Conservation (phyloP, 2,113 vertebrate species). For the Antennarius striatus region DNA sequence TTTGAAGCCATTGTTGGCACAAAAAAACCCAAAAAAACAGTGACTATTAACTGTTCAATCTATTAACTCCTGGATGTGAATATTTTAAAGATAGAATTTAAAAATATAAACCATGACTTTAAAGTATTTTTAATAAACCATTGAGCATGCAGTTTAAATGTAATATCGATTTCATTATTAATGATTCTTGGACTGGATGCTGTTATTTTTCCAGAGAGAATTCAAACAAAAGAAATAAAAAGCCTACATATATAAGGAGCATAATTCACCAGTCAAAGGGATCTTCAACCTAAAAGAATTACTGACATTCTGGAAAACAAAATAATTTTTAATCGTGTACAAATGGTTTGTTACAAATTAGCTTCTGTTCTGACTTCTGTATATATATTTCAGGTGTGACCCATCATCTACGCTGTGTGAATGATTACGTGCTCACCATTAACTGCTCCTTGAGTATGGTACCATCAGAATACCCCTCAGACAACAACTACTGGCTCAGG, state of each 20-base stretch:
- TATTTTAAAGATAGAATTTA: too few species aligned
- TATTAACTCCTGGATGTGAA: too few species aligned
- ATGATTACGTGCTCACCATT: conserved; percentile 64
- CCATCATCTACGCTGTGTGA: conserved; percentile 54
- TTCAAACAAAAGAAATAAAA: neutral
- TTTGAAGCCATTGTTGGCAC: too few species aligned
- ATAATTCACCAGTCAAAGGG: neutral
- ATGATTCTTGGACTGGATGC: too few species aligned
- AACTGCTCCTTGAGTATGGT: conserved; percentile 60
- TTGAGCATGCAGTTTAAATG: too few species aligned
- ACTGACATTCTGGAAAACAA: too few species aligned
- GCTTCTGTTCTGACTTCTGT: neutral
- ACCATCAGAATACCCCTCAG: neutral
- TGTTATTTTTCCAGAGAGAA: too few species aligned
- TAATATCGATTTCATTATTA: too few species aligned
- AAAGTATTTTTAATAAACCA: too few species aligned
- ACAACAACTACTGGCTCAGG: conserved; percentile 39
- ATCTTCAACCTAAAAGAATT: neutral
- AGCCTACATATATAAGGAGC: neutral
- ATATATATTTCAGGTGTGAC: conserved; percentile 22
- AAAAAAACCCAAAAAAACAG: too few species aligned
- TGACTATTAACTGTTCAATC: too few species aligned
- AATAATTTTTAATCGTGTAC: neutral
- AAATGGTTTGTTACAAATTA: neutral
- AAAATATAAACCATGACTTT: too few species aligned